Conservation (phyloP, 1,140 invertebrate genomes). For the Zaprionus vittiger region DNA sequence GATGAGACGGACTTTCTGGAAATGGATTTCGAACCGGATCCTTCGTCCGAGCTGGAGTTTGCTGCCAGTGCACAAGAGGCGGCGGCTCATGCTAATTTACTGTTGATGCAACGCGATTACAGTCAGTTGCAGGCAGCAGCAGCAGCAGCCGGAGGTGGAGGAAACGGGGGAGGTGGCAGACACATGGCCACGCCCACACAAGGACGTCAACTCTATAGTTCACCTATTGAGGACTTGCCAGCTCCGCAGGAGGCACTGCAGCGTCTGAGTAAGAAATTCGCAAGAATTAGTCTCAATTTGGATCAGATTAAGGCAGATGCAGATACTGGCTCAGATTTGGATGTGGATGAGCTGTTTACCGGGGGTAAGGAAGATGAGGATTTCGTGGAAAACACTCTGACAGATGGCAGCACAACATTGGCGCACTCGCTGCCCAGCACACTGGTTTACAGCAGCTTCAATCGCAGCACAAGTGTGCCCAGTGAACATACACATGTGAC, state of each 20-base stretch:
- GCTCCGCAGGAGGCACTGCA: constrained; percentile 66
- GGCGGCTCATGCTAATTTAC: constrained; percentile 53
- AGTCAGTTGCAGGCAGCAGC: constrained; percentile 56
- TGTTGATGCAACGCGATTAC: constrained; percentile 75
- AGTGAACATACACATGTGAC: constrained; percentile 37
- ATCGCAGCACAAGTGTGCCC: constrained; percentile 63
- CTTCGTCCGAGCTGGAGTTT: constrained; percentile 75
- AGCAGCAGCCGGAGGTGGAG: constrained; percentile 21
- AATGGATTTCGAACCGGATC: constrained; percentile 83
- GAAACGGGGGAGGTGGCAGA: constrained; percentile 38
- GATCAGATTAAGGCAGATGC: constrained; percentile 75
- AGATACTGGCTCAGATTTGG: constrained; percentile 31
- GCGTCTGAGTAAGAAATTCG: constrained; percentile 74
- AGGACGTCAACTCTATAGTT: constrained; percentile 65
- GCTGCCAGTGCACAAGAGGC: constrained; percentile 35
- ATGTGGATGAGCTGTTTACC: constrained; percentile 46
- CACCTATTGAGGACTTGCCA: constrained; percentile 71
- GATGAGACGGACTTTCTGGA: constrained; percentile 82
- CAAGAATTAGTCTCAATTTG: constrained; percentile 72
- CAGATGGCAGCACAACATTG: constrained; percentile 11
- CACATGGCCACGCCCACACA: constrained; percentile 43
- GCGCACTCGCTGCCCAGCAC: constrained; percentile 74
- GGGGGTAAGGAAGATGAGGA: constrained; percentile 25
- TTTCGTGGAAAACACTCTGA: constrained; percentile 2
- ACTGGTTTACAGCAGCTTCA: constrained; percentile 57